A percentile compares a stretch with the other conserved stretches of the same genome.
phyloP scores from a whole-genome alignment of 2,113 vertebrate species.

The Calonectris borealis region DNA sequence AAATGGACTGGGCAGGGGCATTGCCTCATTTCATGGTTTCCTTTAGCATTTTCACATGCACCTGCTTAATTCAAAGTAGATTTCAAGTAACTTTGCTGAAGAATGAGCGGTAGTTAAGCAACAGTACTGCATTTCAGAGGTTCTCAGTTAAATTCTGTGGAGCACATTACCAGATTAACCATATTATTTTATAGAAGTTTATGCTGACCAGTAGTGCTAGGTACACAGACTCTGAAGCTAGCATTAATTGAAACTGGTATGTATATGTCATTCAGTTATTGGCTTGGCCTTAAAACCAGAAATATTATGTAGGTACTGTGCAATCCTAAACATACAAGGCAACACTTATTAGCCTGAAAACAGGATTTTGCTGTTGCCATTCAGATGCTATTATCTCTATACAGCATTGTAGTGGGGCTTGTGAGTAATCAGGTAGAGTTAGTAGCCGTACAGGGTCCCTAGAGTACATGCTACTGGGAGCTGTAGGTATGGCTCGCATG shows the following conservation, averaged over 20 bases:
- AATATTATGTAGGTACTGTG: not conserved
- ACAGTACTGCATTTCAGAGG: not conserved
- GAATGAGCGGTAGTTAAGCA: not conserved
- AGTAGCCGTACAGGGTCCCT: not conserved
- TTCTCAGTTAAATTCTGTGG: not conserved
- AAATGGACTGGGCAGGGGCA: not conserved
- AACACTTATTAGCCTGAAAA: not conserved
- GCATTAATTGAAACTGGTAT: not conserved
- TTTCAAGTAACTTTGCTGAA: not conserved
- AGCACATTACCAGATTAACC: not conserved
- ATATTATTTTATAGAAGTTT: not conserved
- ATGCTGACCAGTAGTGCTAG: not conserved
- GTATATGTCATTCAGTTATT: not conserved
- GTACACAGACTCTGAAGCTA: not conserved
- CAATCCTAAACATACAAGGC: not conserved
- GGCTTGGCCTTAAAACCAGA: not conserved
- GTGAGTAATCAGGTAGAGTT: not conserved
- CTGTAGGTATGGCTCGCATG: not conserved
- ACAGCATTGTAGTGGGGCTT: not conserved
- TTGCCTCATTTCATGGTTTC: not conserved
- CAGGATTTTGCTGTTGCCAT: not conserved
- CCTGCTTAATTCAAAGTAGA: not conserved
- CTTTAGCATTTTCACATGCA: not conserved
- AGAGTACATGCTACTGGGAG: accelerated
- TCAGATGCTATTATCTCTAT: not conserved